Evolutionary conservation across 2,888 invertebrate genomes (phyloP), one percentile per base, ranked within the genome.

Genomic region (Choreutis nemorana): DNA sequence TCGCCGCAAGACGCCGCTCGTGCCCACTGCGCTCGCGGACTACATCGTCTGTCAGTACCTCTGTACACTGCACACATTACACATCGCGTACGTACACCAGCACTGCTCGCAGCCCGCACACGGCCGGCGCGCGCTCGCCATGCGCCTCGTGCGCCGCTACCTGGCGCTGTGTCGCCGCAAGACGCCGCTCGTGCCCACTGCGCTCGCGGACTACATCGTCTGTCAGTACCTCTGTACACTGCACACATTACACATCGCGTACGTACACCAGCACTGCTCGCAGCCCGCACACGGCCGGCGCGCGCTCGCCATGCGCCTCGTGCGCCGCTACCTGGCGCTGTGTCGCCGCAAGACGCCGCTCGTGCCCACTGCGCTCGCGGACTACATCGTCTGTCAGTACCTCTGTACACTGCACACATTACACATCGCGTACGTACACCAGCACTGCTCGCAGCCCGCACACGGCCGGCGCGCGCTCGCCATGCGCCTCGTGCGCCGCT

Each of bases 161-260:
- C 89, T 99, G 31, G 86, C 90, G 27, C 82, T 97, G 37, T 96
- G 97, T 64, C 93, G 94, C 61, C 85, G 87, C 46, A 94, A 91
- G 67, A 85, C 90, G 44, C 98, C 99, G 2, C 71, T 80, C 22
- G 89, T 99, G 53, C 96, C 97, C 1, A 86, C 87, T 45, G 83
- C 84, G n/a, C 82, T 97, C 37, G 89, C 93, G 2, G 93, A 96
- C 40, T 91, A 87, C 56, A 88, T 97, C 50, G 95, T 96, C 28
- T 83, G 86, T 67, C 40, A 61, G 81, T 68, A 20, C 11, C 7
- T 16, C 4, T 12, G n/a, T n/a, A n/a, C n/a, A n/a, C n/a, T n/a
- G n/a, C n/a, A n/a, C n/a, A n/a, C n/a, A n/a, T n/a, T n/a, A n/a
- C 99, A 99, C 70, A 98, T 99, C 34, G 93, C 98, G 1, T 97